A percentile compares a stretch with the other conserved stretches of the same genome.
These are phyloP conservation scores for Desmodus rotundus DNA, from an alignment of 2,113 vertebrate species.

Conservation along the genomic window DNA sequence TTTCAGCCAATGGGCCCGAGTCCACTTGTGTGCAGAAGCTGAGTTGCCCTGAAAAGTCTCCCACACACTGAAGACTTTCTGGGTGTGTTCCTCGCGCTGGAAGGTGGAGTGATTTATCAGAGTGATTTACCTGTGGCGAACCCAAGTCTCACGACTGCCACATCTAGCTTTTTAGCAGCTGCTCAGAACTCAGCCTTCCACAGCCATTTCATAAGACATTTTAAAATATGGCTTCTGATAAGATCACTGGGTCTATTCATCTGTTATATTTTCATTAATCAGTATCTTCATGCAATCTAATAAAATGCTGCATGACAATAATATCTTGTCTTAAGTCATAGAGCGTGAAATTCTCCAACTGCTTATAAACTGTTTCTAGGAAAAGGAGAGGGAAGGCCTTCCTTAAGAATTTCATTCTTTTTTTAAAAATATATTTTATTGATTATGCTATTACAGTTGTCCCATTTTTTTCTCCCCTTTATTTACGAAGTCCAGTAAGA, in stretches of 20 bases:
- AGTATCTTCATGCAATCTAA: background rate
- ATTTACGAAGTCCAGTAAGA: background rate
- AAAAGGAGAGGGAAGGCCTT: background rate
- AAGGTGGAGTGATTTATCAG: slow-evolving; percentile 4
- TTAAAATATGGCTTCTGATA: slow-evolving; percentile 21
- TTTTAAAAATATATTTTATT: too few relatives aligned
- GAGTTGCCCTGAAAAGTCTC: background rate
- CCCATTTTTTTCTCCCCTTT: too few relatives aligned
- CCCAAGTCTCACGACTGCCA: background rate
- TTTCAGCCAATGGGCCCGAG: background rate
- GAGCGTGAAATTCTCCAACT: background rate
- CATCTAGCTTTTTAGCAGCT: background rate
- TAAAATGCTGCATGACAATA: background rate
- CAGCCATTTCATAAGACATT: background rate
- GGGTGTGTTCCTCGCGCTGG: background rate
- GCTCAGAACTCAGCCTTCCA: slow-evolving; percentile 6
- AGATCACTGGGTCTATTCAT: background rate
- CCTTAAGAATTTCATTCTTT: background rate
- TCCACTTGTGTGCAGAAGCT: background rate
- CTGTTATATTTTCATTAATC: slow-evolving; percentile 39
- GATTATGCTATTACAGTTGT: too few relatives aligned
- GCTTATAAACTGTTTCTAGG: background rate
- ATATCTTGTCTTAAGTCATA: background rate
- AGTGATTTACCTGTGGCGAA: slow-evolving; percentile 9
- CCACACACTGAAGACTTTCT: background rate